Evolutionary conservation across 1,140 invertebrate species (phyloP).

Genomic region (Drosophila pandora): DNA sequence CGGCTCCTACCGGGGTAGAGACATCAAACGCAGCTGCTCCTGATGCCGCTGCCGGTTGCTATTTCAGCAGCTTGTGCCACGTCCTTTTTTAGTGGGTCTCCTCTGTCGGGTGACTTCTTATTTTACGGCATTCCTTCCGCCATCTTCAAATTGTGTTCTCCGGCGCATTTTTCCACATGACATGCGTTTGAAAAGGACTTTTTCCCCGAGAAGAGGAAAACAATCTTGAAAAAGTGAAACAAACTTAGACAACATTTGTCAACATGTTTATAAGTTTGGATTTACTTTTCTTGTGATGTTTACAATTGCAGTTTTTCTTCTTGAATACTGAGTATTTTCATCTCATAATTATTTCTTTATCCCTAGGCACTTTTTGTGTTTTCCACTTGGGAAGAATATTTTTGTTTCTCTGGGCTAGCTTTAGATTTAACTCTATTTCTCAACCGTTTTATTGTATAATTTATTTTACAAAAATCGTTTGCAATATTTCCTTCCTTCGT

Average conservation of each 20-base stretch:
- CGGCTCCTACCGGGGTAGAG: conserved; percentile 10
- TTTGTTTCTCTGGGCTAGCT: no score
- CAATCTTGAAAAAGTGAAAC: conserved; percentile 10
- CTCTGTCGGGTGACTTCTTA: conserved; percentile 6
- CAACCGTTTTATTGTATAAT: not conserved
- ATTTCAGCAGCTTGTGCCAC: conserved; percentile 16
- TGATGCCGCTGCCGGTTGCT: not conserved
- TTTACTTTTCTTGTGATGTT: not conserved
- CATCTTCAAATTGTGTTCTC: conserved; percentile 38
- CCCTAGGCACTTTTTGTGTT: not conserved
- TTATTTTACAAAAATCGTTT: not conserved
- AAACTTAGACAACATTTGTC: conserved; percentile 56
- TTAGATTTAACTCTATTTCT: not conserved
- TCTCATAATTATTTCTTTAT: not conserved
- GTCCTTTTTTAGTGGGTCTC: conserved; percentile 15
- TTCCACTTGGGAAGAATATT: no score
- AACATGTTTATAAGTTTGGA: conserved; percentile 66
- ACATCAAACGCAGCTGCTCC: conserved; percentile 67
- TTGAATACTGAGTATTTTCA: not conserved
- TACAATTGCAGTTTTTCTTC: conserved; percentile 13
- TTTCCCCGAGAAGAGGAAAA: not conserved
- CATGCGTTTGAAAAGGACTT: conserved; percentile 15
- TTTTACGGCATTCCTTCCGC: conserved; percentile 31
- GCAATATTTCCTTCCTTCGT: conserved; percentile 4
- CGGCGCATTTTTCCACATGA: conserved; percentile 45